Conservation (phyloP, 2,113 vertebrate species). For the Ochotona curzoniae region DNA sequence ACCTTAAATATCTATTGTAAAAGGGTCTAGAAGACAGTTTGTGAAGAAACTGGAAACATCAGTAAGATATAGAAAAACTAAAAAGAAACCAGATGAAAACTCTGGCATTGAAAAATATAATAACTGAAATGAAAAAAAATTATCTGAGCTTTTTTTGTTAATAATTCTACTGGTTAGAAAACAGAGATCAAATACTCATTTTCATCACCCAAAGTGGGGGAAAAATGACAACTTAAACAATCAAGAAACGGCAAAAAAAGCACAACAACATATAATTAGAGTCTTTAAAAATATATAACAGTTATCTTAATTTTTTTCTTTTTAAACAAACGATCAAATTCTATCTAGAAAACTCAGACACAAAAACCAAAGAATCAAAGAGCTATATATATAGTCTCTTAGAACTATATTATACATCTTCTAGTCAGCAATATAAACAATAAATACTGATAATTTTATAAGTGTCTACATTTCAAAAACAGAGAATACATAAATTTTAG, state of each 20-base stretch:
- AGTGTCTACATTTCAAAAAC: background rate
- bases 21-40: background rate
- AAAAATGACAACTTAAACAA: background rate
- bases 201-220: background rate
- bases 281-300: background rate
- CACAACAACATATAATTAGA: background rate
- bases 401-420: background rate
- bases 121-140: background rate
- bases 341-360: background rate
- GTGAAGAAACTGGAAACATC: background rate
- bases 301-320: background rate
- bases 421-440: background rate
- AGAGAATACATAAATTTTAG: slow-evolving; percentile 30
- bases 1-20: too few species aligned
- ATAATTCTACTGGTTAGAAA: background rate
- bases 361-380: background rate
- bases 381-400: background rate
- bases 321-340: background rate
- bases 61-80: background rate
- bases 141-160: background rate
- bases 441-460: background rate
- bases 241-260: background rate
- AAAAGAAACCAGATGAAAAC: background rate
- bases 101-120: background rate
- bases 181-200: background rate